These are phyloP conservation scores for Bos taurus DNA, from an alignment of 2,113 vertebrate species.

Conservation along the genomic window DNA sequence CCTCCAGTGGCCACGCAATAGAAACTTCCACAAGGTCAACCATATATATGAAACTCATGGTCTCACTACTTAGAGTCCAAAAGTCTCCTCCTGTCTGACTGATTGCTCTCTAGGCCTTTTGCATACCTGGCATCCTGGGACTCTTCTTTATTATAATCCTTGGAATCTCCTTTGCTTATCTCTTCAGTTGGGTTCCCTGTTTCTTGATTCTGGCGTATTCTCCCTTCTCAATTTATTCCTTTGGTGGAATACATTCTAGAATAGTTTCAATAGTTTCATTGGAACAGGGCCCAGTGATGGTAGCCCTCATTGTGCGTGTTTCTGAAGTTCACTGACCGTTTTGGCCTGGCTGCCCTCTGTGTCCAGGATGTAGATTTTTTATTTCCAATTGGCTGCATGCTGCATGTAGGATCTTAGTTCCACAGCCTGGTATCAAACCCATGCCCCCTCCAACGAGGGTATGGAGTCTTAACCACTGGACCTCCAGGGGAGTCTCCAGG, in stretches of 20 bases:
- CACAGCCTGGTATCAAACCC: not conserved
- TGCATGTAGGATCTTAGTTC: not conserved
- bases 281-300: not conserved
- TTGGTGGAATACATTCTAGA: not conserved
- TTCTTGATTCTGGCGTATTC: not conserved
- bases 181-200: not conserved
- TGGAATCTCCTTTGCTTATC: slow-evolving; percentile 5
- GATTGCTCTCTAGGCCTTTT: not conserved
- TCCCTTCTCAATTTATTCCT: not conserved
- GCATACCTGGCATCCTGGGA: not conserved
- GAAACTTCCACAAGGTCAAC: not conserved
- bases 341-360: not conserved
- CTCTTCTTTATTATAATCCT: not conserved
- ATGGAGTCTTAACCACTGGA: not conserved
- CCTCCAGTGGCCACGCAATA: not conserved
- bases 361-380: not conserved
- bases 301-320: not conserved
- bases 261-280: not conserved
- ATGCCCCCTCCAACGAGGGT: not conserved
- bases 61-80: not conserved
- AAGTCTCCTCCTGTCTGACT: not conserved
- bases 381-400: not conserved
- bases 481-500: not conserved
- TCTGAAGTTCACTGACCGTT: not conserved
- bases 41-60: not conserved